phyloP scores from a whole-genome alignment of 2,888 invertebrate species.

The Epinotia bilunana region DNA sequence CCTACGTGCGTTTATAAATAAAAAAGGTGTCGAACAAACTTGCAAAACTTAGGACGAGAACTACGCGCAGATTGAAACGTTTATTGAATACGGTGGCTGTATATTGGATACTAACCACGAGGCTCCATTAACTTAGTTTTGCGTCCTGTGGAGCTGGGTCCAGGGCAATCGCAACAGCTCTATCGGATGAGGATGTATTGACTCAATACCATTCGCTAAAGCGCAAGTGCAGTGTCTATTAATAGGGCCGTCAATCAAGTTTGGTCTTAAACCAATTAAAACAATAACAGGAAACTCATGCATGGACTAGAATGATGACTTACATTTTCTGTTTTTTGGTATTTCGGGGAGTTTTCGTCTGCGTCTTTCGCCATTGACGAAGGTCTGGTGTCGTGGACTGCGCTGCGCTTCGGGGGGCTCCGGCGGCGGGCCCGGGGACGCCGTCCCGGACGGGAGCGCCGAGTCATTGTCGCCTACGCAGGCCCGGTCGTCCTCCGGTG shows the following conservation, averaged over 20 bases:
- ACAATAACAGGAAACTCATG: constrained; percentile 38
- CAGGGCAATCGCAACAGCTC: constrained; percentile 34
- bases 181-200: constrained; percentile 11
- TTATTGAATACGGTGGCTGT: not conserved
- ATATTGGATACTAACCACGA: constrained; percentile 17
- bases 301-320: constrained; percentile 64
- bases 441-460: constrained; percentile 54
- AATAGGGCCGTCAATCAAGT: constrained; percentile 47
- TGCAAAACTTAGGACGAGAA: not conserved
- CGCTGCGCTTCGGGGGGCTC: constrained; percentile 65
- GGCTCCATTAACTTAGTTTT: constrained; percentile 11
- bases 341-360: constrained; percentile 95
- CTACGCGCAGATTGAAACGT: not conserved
- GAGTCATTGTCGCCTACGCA: constrained; percentile 84
- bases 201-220: constrained; percentile 50
- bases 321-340: constrained; percentile 94
- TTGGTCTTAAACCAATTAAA: constrained; percentile 42
- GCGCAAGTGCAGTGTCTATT: constrained; percentile 57
- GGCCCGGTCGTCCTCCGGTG: constrained; percentile 86
- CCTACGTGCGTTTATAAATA: no score
- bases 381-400: constrained; percentile 72
- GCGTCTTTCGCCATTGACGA: constrained; percentile 85
- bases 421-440: constrained; percentile 63
- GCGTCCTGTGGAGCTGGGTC: not conserved
- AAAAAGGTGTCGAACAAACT: no score